Evolutionary conservation across 2,797 vertebrate species (phyloP).

Genomic region (Sus cebifrons): DNA sequence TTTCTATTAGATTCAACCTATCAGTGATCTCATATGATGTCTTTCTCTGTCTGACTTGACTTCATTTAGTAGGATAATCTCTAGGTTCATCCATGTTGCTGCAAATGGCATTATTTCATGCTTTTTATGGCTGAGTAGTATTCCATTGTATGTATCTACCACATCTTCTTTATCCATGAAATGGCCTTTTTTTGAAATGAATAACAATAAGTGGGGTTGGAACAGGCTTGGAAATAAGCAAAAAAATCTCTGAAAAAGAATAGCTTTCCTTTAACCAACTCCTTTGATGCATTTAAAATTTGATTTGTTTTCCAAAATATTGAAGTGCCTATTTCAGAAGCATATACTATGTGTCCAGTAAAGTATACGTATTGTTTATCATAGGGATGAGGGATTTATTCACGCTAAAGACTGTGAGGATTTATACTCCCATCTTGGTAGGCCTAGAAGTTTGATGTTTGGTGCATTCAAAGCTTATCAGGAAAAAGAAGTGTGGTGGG

Average conservation of each 20-base stretch:
- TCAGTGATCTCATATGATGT: no score
- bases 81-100: no score
- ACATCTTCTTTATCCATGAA: no score
- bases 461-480: neutral
- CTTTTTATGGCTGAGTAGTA: no score
- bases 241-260: neutral
- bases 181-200: constrained; percentile 17
- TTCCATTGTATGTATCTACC: no score
- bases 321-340: constrained; percentile 14
- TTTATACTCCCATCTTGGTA: neutral
- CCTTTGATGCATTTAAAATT: constrained; percentile 31
- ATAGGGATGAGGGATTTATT: neutral
- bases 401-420: neutral
- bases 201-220: neutral
- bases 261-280: constrained; percentile 12
- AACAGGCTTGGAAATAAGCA: constrained; percentile 33
- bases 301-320: constrained; percentile 39
- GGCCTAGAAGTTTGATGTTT: neutral
- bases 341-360: neutral
- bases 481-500: neutral
- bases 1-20: no score
- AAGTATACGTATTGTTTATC: neutral
- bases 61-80: no score
- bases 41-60: no score
- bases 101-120: no score